These are phyloP conservation scores for Ecliptopera silaceata DNA, from an alignment of 2,888 invertebrate species.

Conservation along the genomic window DNA sequence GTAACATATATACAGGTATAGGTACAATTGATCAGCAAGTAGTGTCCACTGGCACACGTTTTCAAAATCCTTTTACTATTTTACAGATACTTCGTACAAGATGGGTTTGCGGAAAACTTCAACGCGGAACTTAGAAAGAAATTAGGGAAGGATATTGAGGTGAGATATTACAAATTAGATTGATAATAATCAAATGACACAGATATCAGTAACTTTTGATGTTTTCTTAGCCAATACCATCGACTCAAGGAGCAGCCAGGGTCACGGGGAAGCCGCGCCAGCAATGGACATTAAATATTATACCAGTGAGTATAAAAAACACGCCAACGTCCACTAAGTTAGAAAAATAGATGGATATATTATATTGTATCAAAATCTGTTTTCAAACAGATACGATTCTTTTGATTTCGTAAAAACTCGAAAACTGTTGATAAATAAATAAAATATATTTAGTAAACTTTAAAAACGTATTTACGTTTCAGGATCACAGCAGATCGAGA, in stretches of 20 bases:
- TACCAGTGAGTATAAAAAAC: slow-evolving; percentile 51
- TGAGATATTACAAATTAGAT: slow-evolving; percentile 32
- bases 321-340: too few species aligned
- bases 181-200: too few species aligned
- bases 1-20: too few species aligned
- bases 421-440: too few species aligned
- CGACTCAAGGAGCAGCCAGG: slow-evolving; percentile 53
- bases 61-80: too few species aligned
- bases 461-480: slow-evolving; percentile 22
- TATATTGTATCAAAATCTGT: too few species aligned
- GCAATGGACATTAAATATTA: slow-evolving; percentile 73
- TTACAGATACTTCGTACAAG: slow-evolving; percentile 86
- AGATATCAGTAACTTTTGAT: not conserved
- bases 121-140: slow-evolving; percentile 85
- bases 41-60: too few species aligned
- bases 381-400: too few species aligned
- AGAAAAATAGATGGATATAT: too few species aligned
- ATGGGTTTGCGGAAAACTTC: slow-evolving; percentile 86
- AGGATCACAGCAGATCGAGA: slow-evolving; percentile 65
- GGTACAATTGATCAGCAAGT: too few species aligned
- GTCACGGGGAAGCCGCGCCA: slow-evolving; percentile 63
- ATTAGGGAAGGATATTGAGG: slow-evolving; percentile 85
- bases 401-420: too few species aligned
- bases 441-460: too few species aligned
- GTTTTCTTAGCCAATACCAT: slow-evolving; percentile 46